phyloP scores from a whole-genome alignment of 2,888 invertebrate species.

The Platycheirus rosarum region DNA sequence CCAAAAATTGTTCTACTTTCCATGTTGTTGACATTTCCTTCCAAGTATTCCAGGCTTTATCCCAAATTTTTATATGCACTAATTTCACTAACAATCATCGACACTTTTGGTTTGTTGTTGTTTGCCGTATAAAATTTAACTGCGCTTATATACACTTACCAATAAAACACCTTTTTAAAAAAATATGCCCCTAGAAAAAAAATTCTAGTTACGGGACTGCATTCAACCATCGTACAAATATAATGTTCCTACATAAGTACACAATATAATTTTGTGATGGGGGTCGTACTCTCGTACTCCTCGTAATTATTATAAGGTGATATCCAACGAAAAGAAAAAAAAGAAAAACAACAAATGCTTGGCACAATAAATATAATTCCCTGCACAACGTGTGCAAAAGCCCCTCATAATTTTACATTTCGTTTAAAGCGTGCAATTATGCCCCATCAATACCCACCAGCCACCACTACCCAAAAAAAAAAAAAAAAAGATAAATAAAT shows the following conservation, averaged over 20 bases:
- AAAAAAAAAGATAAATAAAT: conserved; percentile 39
- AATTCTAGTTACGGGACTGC: too few relatives aligned
- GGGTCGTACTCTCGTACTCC: conserved; percentile 18
- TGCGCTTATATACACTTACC: too few relatives aligned
- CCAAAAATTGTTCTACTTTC: too few relatives aligned
- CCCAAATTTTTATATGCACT: too few relatives aligned
- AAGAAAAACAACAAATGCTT: conserved; percentile 25
- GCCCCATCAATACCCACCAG: conserved; percentile 68
- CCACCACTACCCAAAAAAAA: conserved; percentile 64
- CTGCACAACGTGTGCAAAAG: conserved; percentile 33
- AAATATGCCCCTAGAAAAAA: too few relatives aligned
- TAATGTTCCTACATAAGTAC: conserved; percentile 13
- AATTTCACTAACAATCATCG: too few relatives aligned
- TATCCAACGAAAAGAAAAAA: conserved; percentile 20
- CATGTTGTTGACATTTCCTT: too few relatives aligned
- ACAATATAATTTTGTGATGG: conserved; percentile 24
- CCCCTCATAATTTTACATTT: conserved; percentile 59
- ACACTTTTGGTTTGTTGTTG: too few relatives aligned
- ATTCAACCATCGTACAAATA: neutral
- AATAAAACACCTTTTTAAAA: too few relatives aligned
- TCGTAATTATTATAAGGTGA: conserved; percentile 58
- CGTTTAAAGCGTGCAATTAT: conserved; percentile 68
- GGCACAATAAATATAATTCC: conserved; percentile 31
- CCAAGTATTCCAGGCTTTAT: too few relatives aligned
- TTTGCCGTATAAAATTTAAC: too few relatives aligned